Evolutionary conservation across 2,888 invertebrate genomes (phyloP), one percentile per base, ranked within the genome.

Genomic region (Drosophila anomalipes): DNA sequence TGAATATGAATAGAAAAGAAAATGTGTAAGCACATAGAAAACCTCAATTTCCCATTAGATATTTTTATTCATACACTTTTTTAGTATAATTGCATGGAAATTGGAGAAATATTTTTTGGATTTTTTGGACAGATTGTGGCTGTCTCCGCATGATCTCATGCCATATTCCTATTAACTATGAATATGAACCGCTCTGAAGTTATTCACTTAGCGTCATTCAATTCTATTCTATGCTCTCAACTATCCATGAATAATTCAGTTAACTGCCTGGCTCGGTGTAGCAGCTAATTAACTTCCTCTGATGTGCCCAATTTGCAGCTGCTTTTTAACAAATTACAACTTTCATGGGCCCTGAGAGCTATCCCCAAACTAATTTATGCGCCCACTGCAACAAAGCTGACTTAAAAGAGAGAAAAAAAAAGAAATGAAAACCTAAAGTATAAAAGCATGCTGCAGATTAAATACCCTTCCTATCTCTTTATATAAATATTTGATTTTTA

Each of bases 351-450:
- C 63, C 57, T 53, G 35, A 65, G 70, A 65, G 54, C 35, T 56
- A 22, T 73, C 70, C 64, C 68, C 54, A 44, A 64, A 70, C 81
- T 90, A 88, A 88, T 90, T 90, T 76, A 86, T 74, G 67, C 66
- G 70, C 51, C 66, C 83, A 87, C 58, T 83, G 88, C 88, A 88
- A 68, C 68, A 62, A n/a, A 57, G 70, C 56, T 49, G 64, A 53
- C 56, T 59, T 41, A 35, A 53, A 76, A 66, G 37, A 22, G 4
- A 49, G 14, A 16, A 16, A 9, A 9, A 47, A 14, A 47, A 26
- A 9, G 47, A 26, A 47, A 26, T 26, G 7, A 26, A 9, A 16
- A 26, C 5, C 51, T 14, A 30, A 9, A 16, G 30, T 32, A 10
- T 2, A 26, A 9, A 12, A 12, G 4, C 6, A n/a, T 19, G 33